phyloP scores from a whole-genome alignment of 2,888 invertebrate species.

The Cremastinae sp. region DNA sequence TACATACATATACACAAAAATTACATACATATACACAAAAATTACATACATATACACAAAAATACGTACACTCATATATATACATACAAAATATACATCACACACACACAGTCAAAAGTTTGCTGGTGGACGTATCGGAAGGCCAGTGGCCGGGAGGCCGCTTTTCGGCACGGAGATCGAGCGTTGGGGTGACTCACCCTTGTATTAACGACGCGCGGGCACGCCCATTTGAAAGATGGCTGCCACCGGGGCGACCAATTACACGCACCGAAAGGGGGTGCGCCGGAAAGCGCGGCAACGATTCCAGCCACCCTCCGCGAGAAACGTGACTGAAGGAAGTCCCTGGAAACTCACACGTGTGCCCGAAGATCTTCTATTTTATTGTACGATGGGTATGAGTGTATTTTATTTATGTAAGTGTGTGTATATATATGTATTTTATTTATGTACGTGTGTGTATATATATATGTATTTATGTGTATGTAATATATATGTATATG shows the following conservation, averaged over 20 bases:
- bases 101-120: neutral
- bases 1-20: too few species aligned
- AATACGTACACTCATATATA: constrained; percentile 15
- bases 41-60: constrained; percentile 4
- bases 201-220: constrained; percentile 69
- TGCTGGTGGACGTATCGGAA: constrained; percentile 4
- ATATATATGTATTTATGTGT: constrained; percentile 17
- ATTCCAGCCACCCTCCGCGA: constrained; percentile 55
- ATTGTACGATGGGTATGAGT: too few species aligned
- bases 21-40: too few species aligned
- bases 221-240: constrained; percentile 77
- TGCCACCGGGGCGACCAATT: constrained; percentile 73
- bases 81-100: constrained; percentile 20
- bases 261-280: constrained; percentile 67
- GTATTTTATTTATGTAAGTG: too few species aligned
- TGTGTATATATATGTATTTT: too few species aligned
- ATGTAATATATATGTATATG: too few species aligned
- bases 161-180: constrained; percentile 61
- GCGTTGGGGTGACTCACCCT: constrained; percentile 77
- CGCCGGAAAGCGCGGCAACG: constrained; percentile 73
- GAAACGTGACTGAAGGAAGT: constrained; percentile 56
- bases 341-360: constrained; percentile 4
- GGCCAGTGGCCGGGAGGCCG: constrained; percentile 59
- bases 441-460: constrained; percentile 20
- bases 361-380: too few species aligned